phyloP scores from a whole-genome alignment of 2,888 invertebrate species.

The Congeria kusceri region DNA sequence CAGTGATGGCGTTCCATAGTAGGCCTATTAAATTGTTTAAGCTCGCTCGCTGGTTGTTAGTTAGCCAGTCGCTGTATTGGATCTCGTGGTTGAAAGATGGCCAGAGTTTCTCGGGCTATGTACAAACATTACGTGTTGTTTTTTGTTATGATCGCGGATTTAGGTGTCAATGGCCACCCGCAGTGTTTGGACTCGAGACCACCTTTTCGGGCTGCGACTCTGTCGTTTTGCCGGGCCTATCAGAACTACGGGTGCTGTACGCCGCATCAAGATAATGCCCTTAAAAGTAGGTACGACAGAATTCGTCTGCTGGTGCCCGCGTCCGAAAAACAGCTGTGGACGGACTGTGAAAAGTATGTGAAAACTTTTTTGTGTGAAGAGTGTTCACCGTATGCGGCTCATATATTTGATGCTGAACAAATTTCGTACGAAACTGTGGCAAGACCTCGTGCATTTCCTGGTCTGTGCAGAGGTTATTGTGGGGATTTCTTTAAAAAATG shows the following conservation, averaged over 20 bases:
- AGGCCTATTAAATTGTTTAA: no score
- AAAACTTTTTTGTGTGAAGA: constrained; percentile 78
- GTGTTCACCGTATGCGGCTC: constrained; percentile 83
- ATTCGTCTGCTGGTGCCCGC: constrained; percentile 49
- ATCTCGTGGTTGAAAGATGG: no score
- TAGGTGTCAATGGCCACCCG: constrained; percentile 68
- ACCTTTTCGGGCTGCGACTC: constrained; percentile 73
- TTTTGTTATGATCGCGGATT: no score
- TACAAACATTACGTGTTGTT: no score
- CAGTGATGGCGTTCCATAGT: no score
- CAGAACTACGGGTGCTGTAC: constrained; percentile 81
- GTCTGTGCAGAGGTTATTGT: constrained; percentile 78
- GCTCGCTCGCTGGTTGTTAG: no score
- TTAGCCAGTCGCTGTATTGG: no score
- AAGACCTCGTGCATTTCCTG: constrained; percentile 75
- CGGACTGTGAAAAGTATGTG: constrained; percentile 68
- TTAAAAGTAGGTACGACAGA: constrained; percentile 60
- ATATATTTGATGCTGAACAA: constrained; percentile 80
- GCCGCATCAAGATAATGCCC: constrained; percentile 56
- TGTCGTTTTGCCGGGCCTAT: constrained; percentile 80
- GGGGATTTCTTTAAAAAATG: constrained; percentile 73
- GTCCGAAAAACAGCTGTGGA: constrained; percentile 48
- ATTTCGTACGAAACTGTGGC: constrained; percentile 37
- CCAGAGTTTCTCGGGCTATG: no score
- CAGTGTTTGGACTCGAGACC: constrained; percentile 82